Evolutionary conservation across 37 sponge, comb jelly and placozoan genomes (phyloP).

Genomic region (Lycopodina hypogea): DNA sequence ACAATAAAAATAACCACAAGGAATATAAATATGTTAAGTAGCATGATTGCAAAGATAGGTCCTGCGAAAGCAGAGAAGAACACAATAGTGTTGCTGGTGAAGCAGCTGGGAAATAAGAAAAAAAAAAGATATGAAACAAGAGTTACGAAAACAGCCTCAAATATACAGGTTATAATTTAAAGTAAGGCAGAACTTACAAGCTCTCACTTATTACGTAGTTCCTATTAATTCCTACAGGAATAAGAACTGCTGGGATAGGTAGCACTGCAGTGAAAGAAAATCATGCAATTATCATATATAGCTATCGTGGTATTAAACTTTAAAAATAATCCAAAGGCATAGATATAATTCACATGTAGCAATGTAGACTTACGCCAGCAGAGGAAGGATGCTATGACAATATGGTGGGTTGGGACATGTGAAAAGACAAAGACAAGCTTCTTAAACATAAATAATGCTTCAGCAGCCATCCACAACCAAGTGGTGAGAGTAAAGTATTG

Average conservation of each 20-base stretch:
- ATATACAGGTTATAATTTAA: background rate
- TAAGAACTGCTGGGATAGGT: conserved; percentile 32
- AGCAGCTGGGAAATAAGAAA: conserved; percentile 31
- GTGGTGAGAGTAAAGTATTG: conserved; percentile 54
- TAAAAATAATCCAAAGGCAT: background rate
- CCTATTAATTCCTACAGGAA: conserved; percentile 19
- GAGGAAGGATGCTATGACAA: conserved; percentile 26
- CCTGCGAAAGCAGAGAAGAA: conserved; percentile 38
- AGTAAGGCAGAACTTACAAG: conserved; percentile 10
- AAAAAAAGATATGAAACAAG: background rate
- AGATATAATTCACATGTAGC: background rate
- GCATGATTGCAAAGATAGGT: conserved; percentile 15
- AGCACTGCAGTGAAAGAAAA: conserved; percentile 20
- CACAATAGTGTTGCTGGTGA: conserved; percentile 27
- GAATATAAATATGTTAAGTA: conserved; percentile 39
- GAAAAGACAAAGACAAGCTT: conserved; percentile 20
- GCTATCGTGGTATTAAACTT: background rate
- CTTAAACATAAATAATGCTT: conserved; percentile 31
- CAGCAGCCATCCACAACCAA: conserved; percentile 39
- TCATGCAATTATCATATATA: background rate
- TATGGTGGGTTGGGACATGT: background rate
- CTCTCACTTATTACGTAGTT: background rate
- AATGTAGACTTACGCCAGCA: conserved; percentile 50
- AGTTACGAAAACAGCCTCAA: background rate
- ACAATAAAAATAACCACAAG: background rate